Conservation (phyloP, 2,888 invertebrate genomes). For the Callosobruchus maculatus region DNA sequence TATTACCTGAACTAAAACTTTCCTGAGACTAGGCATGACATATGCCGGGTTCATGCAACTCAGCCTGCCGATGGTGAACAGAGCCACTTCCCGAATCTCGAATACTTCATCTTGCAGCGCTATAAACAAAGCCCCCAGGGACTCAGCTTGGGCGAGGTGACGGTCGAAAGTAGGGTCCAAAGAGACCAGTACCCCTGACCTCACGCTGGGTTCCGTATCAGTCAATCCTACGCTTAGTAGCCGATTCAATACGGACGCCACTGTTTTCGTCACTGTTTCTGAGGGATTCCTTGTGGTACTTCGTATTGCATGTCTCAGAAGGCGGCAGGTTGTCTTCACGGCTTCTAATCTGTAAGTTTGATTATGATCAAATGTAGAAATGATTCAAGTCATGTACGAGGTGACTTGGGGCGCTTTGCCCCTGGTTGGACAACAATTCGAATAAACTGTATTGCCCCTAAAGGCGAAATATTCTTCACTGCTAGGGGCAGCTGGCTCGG, state of each 20-base stretch:
- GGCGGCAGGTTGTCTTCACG: slow-evolving; percentile 87
- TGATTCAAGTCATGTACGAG: no score
- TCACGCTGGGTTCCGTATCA: slow-evolving; percentile 91
- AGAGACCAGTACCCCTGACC: slow-evolving; percentile 88
- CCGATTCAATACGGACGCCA: slow-evolving; percentile 88
- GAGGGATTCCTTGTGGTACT: slow-evolving; percentile 61
- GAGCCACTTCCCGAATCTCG: slow-evolving; percentile 90
- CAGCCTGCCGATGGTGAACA: slow-evolving; percentile 88
- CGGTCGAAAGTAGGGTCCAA: slow-evolving; percentile 89
- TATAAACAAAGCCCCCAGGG: slow-evolving; percentile 86
- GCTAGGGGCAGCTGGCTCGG: no score
- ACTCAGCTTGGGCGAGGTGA: slow-evolving; percentile 95
- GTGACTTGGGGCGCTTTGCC: no score
- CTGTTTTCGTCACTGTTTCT: slow-evolving; percentile 81
- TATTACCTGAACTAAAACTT: slow-evolving; percentile 66
- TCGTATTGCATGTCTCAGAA: slow-evolving; percentile 79
- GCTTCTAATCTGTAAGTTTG: slow-evolving; percentile 64
- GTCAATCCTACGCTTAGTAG: slow-evolving; percentile 91
- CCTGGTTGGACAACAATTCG: no score
- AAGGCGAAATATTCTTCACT: no score
- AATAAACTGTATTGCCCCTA: no score
- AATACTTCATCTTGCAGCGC: slow-evolving; percentile 96
- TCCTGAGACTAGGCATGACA: slow-evolving; percentile 93
- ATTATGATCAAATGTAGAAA: not conserved
- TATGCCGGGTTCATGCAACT: slow-evolving; percentile 96